A percentile compares a stretch with the other conserved stretches of the same genome.
These are phyloP conservation scores for Drosophila chauvacae DNA, from an alignment of 1,140 invertebrate genomes.

Conservation along the genomic window DNA sequence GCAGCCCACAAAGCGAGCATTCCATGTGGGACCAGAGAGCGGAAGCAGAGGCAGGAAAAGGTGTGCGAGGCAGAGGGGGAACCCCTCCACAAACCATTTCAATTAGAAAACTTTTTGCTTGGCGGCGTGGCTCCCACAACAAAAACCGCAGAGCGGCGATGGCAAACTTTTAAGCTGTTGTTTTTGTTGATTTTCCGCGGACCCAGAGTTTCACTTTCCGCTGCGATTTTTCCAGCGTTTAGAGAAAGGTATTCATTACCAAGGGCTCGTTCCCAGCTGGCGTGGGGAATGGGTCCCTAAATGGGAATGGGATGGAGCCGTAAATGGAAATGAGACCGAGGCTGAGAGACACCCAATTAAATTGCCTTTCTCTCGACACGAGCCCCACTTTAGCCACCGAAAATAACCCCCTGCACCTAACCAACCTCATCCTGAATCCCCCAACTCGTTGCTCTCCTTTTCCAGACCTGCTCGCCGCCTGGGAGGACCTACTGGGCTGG, in stretches of 20 bases:
- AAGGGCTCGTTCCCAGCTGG: slow-evolving; percentile 38
- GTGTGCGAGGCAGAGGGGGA: background rate
- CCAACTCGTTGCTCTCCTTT: slow-evolving; percentile 15
- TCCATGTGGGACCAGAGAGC: background rate
- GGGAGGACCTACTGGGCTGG: slow-evolving; percentile 82
- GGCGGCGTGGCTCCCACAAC: background rate
- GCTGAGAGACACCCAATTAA: slow-evolving; percentile 43
- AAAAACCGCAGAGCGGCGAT: slow-evolving; percentile 23
- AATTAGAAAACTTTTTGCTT: slow-evolving; percentile 28
- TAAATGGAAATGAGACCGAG: slow-evolving; percentile 17
- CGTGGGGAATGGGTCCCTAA: slow-evolving; percentile 12
- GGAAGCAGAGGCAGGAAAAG: slow-evolving; percentile 3
- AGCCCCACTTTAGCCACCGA: slow-evolving; percentile 11
- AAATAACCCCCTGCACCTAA: slow-evolving; percentile 9
- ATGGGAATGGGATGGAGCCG: slow-evolving; percentile 27
- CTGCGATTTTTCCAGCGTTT: slow-evolving; percentile 22
- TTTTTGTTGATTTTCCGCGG: slow-evolving; percentile 40
- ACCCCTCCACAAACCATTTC: slow-evolving; percentile 12
- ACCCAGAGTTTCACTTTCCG: slow-evolving; percentile 62
- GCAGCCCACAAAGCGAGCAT: slow-evolving; percentile 6
- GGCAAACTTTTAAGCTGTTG: slow-evolving; percentile 19
- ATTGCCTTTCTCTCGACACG: slow-evolving; percentile 56
- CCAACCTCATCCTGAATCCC: slow-evolving; percentile 21
- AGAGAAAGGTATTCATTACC: slow-evolving; percentile 60
- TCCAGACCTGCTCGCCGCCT: slow-evolving; percentile 81